phyloP scores from a whole-genome alignment of 2,113 vertebrate genomes.

The Melanostigma gelatinosum region DNA sequence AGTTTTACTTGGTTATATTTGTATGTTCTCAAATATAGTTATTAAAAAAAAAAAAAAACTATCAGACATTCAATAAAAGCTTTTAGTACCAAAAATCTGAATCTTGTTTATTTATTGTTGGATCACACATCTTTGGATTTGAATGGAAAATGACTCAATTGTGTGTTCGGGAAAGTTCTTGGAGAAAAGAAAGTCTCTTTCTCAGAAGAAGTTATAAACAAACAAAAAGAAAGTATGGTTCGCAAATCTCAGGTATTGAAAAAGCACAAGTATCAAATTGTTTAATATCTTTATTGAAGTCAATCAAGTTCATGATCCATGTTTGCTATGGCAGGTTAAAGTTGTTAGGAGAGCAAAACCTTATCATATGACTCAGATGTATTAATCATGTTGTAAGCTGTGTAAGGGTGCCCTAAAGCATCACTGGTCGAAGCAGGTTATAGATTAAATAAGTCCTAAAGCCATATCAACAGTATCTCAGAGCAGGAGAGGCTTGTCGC shows the following conservation, averaged over 20 bases:
- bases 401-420: background rate
- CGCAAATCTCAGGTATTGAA: background rate
- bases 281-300: no score
- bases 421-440: background rate
- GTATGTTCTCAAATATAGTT: background rate
- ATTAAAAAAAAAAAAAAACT: background rate
- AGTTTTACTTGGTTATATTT: background rate
- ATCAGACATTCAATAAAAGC: background rate
- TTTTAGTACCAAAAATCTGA: background rate
- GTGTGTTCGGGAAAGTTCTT: background rate
- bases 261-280: background rate
- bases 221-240: background rate
- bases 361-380: background rate
- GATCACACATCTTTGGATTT: background rate
- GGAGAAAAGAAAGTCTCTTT: background rate
- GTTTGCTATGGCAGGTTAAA: background rate
- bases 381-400: background rate
- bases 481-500: background rate
- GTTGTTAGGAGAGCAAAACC: no score
- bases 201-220: background rate
- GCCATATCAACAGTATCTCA: background rate
- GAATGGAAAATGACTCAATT: background rate
- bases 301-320: no score
- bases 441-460: background rate
- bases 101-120: background rate